Evolutionary conservation across 1,140 invertebrate genomes (phyloP).

Genomic region (Zelostemma sp.): DNA sequence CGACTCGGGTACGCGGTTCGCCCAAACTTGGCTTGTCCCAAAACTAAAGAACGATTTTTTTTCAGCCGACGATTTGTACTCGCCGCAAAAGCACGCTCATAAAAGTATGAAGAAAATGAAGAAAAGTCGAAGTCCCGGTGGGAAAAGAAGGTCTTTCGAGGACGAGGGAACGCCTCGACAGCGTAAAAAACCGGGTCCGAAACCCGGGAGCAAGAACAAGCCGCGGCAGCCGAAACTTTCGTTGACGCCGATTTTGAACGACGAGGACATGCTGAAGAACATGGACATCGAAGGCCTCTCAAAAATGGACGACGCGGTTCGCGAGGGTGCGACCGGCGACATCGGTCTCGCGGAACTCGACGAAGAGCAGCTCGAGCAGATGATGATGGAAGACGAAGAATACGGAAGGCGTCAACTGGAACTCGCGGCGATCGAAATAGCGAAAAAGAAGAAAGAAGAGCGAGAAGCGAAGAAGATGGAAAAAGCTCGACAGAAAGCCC

Average conservation of each 20-base stretch:
- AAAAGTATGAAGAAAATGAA: conserved; percentile 57
- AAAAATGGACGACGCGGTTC: conserved; percentile 51
- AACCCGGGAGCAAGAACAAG: conserved; percentile 66
- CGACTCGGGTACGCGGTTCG: conserved; percentile 64
- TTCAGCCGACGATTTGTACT: conserved; percentile 55
- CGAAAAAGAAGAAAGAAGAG: conserved; percentile 73
- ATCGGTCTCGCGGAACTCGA: conserved; percentile 69
- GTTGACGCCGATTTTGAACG: conserved; percentile 48
- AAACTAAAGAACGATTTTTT: neutral
- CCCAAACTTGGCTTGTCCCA: neutral
- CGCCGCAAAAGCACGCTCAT: conserved; percentile 60
- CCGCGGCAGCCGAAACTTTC: conserved; percentile 49
- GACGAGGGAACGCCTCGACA: conserved; percentile 61
- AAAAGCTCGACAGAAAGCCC: conserved; percentile 72
- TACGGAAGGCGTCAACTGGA: conserved; percentile 73
- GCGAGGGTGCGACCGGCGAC: conserved; percentile 50
- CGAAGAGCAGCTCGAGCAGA: conserved; percentile 73
- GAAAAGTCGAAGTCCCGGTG: conserved; percentile 58
- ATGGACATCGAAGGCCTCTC: conserved; percentile 49
- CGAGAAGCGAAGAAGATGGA: conserved; percentile 73
- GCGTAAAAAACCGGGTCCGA: conserved; percentile 66
- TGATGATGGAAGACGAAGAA: conserved; percentile 77
- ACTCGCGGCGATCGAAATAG: conserved; percentile 70
- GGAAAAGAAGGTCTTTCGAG: conserved; percentile 52
- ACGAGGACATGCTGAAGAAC: conserved; percentile 54